These are phyloP conservation scores for Magallana nippona DNA, from an alignment of 2,888 invertebrate genomes.

Conservation along the genomic window DNA sequence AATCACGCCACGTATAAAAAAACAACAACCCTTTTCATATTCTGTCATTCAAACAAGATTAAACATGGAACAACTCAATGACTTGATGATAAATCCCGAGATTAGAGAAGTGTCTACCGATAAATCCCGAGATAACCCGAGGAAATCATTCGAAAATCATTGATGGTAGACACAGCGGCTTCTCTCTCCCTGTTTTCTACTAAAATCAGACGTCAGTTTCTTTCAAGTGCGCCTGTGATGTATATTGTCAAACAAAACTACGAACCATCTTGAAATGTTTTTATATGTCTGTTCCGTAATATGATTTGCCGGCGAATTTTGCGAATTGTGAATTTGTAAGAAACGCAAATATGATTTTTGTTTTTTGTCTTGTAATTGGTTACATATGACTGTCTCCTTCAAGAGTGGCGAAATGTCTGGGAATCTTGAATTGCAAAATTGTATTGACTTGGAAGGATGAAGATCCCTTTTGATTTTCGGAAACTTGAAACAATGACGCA, in stretches of 20 bases:
- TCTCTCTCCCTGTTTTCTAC: slow-evolving; percentile 9
- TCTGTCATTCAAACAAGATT: slow-evolving; percentile 14
- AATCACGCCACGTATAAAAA: too few species aligned
- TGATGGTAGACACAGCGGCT: slow-evolving; percentile 7
- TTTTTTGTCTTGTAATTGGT: slow-evolving; percentile 18
- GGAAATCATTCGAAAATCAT: slow-evolving; percentile 23
- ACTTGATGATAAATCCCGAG: slow-evolving; percentile 20
- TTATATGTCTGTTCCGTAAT: slow-evolving; percentile 1
- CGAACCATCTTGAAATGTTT: slow-evolving; percentile 14
- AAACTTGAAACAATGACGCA: slow-evolving; percentile 13
- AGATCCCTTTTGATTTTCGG: slow-evolving; percentile 1
- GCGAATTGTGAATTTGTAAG: slow-evolving; percentile 16
- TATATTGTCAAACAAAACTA: not conserved
- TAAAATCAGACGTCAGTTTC: slow-evolving; percentile 24
- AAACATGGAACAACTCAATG: slow-evolving; percentile 12
- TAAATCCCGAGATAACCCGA: slow-evolving; percentile 26
- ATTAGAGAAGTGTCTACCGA: not conserved
- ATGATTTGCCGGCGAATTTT: slow-evolving; percentile 25
- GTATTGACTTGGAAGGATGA: not conserved
- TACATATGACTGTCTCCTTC: slow-evolving; percentile 4
- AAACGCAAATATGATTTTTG: slow-evolving; percentile 4
- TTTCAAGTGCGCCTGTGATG: slow-evolving; percentile 19
- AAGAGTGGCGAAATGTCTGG: not conserved
- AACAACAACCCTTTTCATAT: too few species aligned
- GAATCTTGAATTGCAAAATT: not conserved